phyloP scores from a whole-genome alignment of 2,888 invertebrate genomes.

The Alloscopus bannaensis region DNA sequence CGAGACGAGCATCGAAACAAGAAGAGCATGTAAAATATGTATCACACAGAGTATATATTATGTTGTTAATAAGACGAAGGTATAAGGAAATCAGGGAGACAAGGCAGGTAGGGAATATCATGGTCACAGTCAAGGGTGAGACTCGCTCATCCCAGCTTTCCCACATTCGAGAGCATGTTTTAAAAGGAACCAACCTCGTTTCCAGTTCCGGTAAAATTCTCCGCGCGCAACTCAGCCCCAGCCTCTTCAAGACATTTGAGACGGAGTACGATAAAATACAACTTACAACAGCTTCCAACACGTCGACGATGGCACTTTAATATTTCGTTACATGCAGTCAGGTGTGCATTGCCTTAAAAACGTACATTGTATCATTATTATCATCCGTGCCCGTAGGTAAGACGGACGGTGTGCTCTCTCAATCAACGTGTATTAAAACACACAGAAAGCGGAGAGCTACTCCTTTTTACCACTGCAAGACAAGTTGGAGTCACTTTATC shows the following conservation, averaged over 20 bases:
- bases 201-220: constrained; percentile 70
- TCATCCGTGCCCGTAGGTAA: too few species aligned
- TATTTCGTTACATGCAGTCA: too few species aligned
- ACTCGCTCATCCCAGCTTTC: constrained; percentile 71
- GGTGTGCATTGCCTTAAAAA: too few species aligned
- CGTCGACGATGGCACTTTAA: too few species aligned
- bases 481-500: too few species aligned
- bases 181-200: constrained; percentile 68
- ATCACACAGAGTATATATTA: not conserved
- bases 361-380: too few species aligned
- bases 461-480: too few species aligned
- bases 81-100: constrained; percentile 63
- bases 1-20: constrained; percentile 9
- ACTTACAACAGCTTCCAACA: not conserved
- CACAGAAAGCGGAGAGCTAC: too few species aligned
- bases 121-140: constrained; percentile 72
- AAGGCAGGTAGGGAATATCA: constrained; percentile 58
- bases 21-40: constrained; percentile 1
- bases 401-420: too few species aligned
- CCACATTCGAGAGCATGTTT: constrained; percentile 71
- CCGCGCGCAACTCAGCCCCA: too few species aligned
- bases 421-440: too few species aligned
- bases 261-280: not conserved
- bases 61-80: constrained; percentile 18
- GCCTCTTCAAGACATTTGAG: not conserved